phyloP scores from a whole-genome alignment of 1,140 invertebrate species.

The Zaprionus gabonicus region DNA sequence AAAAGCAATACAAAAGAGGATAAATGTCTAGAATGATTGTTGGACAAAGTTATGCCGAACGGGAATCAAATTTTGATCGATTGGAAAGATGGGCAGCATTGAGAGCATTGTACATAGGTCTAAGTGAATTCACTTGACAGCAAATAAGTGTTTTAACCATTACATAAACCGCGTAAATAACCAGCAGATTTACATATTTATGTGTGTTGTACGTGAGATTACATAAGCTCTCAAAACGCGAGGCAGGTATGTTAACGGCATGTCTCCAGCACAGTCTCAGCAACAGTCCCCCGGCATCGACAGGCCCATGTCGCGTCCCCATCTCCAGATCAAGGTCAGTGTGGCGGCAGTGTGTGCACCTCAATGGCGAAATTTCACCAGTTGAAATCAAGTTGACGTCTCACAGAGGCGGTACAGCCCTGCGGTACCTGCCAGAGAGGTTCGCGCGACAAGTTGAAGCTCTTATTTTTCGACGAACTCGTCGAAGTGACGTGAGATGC shows the following conservation, averaged over 20 bases:
- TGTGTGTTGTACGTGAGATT: slow-evolving; percentile 52
- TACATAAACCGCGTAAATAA: slow-evolving; percentile 55
- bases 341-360: slow-evolving; percentile 15
- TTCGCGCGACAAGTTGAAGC: not conserved
- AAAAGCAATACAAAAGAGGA: not conserved
- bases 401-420: slow-evolving; percentile 9
- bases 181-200: slow-evolving; percentile 50
- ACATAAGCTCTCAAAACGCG: slow-evolving; percentile 42
- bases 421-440: not conserved
- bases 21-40: not conserved
- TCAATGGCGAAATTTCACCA: slow-evolving; percentile 58
- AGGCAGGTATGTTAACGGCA: slow-evolving; percentile 31
- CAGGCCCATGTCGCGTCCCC: slow-evolving; percentile 27
- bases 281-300: slow-evolving; percentile 4
- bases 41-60: no score
- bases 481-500: not conserved
- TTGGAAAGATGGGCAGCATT: not conserved
- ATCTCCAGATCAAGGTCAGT: slow-evolving; percentile 59
- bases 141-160: slow-evolving; percentile 46
- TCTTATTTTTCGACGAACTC: not conserved
- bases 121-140: slow-evolving; percentile 12
- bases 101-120: not conserved
- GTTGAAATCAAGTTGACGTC: slow-evolving; percentile 39
- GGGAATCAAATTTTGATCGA: not conserved
- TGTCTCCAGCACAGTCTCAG: slow-evolving; percentile 22